Evolutionary conservation across 2,113 vertebrate genomes (phyloP).

Genomic region (Tinamus guttatus): DNA sequence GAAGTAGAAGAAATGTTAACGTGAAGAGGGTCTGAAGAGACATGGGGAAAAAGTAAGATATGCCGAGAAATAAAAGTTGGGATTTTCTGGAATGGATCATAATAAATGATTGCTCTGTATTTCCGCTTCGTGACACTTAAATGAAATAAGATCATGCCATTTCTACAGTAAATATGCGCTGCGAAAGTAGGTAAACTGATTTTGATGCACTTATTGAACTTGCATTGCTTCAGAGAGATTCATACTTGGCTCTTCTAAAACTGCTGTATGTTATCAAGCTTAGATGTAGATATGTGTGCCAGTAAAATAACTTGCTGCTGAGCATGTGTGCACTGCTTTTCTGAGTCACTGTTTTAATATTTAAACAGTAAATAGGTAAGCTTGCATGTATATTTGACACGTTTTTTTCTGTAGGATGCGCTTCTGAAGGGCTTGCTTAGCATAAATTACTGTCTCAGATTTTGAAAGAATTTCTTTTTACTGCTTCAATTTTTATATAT

Average conservation of each 20-base stretch:
- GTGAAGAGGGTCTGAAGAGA: slow-evolving; percentile 68
- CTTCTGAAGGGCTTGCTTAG: slow-evolving; percentile 11
- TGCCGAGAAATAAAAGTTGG: slow-evolving; percentile 62
- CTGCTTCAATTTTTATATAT: neutral
- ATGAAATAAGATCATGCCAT: slow-evolving; percentile 69
- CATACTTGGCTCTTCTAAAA: slow-evolving; percentile 28
- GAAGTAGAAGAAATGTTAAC: slow-evolving; percentile 63
- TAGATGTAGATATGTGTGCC: slow-evolving; percentile 34
- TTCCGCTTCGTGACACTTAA: slow-evolving; percentile 66
- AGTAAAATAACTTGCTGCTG: slow-evolving; percentile 43
- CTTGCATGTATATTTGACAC: slow-evolving; percentile 41
- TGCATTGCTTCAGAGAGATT: slow-evolving; percentile 50
- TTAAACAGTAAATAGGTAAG: slow-evolving; percentile 2
- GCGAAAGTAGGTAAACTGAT: slow-evolving; percentile 81
- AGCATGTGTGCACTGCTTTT: neutral
- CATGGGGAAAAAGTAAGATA: slow-evolving; percentile 58
- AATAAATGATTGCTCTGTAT: slow-evolving; percentile 46
- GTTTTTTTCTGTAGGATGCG: neutral
- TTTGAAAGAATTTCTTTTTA: neutral
- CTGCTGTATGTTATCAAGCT: slow-evolving; percentile 13
- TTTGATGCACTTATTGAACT: slow-evolving; percentile 71
- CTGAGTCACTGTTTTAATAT: slow-evolving; percentile 35
- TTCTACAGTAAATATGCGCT: slow-evolving; percentile 72
- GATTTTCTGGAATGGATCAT: slow-evolving; percentile 58
- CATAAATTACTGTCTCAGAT: neutral